Evolutionary conservation across 35 echinoderm and acorn worm genomes (phyloP).

Genomic region (Ptychodera flava): DNA sequence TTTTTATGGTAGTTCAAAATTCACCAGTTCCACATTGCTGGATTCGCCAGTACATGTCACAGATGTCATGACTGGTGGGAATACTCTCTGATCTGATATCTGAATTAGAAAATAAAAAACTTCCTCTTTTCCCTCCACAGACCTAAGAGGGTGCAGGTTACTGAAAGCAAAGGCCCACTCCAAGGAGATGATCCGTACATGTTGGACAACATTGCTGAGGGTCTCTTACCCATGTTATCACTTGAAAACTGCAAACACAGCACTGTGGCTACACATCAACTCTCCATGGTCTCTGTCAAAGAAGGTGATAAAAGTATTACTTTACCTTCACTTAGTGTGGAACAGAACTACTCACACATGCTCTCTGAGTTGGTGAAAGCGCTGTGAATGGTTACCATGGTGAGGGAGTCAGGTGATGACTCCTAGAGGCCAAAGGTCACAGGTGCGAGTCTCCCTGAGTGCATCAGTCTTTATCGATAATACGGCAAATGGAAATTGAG

Average conservation of each 20-base stretch:
- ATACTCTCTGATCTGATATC: too few species aligned
- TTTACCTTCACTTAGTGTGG: conserved; percentile 79
- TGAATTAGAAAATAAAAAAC: too few species aligned
- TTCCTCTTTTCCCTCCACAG: conserved; percentile 31
- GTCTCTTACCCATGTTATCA: conserved; percentile 75
- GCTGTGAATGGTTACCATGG: too few species aligned
- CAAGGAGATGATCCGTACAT: conserved; percentile 80
- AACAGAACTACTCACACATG: conserved; percentile 91
- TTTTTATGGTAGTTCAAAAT: too few species aligned
- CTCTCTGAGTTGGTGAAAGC: conserved; percentile 95
- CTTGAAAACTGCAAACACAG: conserved; percentile 64
- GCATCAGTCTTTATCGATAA: too few species aligned
- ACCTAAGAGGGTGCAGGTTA: conserved; percentile 43
- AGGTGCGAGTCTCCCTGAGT: too few species aligned
- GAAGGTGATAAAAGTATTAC: conserved; percentile 72
- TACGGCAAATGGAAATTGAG: too few species aligned
- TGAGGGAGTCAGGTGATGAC: too few species aligned
- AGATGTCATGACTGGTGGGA: too few species aligned
- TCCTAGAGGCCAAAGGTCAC: too few species aligned
- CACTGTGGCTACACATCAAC: conserved; percentile 59
- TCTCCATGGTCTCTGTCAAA: conserved; percentile 71
- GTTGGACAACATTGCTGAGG: conserved; percentile 71
- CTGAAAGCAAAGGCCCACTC: not conserved
- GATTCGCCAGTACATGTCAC: too few species aligned
- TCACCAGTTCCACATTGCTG: too few species aligned